Evolutionary conservation across 2,888 invertebrate species (phyloP).

Genomic region (Andricus curvator): DNA sequence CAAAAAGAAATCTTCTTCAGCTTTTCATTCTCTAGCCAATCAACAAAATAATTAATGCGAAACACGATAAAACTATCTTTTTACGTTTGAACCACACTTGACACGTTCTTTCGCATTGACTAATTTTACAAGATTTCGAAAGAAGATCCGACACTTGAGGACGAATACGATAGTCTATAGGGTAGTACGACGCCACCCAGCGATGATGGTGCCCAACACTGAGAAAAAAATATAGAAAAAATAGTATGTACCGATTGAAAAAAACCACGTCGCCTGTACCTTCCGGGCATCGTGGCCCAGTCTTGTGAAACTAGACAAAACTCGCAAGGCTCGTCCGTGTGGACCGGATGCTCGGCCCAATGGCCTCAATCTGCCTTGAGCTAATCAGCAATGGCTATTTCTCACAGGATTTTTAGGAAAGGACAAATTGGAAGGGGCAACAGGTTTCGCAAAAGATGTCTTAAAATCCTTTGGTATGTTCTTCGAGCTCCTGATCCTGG

Average conservation of each 20-base stretch:
- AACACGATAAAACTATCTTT: background rate
- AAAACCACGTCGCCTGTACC: slow-evolving; percentile 72
- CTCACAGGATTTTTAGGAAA: slow-evolving; percentile 49
- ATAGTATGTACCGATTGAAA: slow-evolving; percentile 74
- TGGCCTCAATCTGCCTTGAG: slow-evolving; percentile 63
- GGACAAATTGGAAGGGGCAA: slow-evolving; percentile 54
- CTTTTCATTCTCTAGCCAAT: background rate
- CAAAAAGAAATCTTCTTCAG: background rate
- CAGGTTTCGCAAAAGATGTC: slow-evolving; percentile 31
- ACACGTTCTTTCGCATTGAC: slow-evolving; percentile 1
- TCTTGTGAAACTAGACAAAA: slow-evolving; percentile 71
- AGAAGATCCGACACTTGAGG: slow-evolving; percentile 20
- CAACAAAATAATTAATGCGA: background rate
- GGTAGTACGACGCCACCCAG: slow-evolving; percentile 2
- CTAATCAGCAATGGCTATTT: slow-evolving; percentile 62
- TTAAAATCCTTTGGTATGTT: slow-evolving; percentile 74
- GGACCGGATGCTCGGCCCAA: slow-evolving; percentile 68
- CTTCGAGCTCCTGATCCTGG: slow-evolving; percentile 82
- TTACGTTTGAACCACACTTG: background rate
- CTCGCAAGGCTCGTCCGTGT: slow-evolving; percentile 67
- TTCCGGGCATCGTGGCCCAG: slow-evolving; percentile 70
- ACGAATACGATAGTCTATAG: slow-evolving; percentile 30
- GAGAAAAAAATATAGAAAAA: slow-evolving; percentile 52
- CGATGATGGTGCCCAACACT: slow-evolving; percentile 29
- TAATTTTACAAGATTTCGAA: slow-evolving; percentile 7